phyloP scores from a whole-genome alignment of 2,888 invertebrate species.

The Himalopsyche kuldschensis region DNA sequence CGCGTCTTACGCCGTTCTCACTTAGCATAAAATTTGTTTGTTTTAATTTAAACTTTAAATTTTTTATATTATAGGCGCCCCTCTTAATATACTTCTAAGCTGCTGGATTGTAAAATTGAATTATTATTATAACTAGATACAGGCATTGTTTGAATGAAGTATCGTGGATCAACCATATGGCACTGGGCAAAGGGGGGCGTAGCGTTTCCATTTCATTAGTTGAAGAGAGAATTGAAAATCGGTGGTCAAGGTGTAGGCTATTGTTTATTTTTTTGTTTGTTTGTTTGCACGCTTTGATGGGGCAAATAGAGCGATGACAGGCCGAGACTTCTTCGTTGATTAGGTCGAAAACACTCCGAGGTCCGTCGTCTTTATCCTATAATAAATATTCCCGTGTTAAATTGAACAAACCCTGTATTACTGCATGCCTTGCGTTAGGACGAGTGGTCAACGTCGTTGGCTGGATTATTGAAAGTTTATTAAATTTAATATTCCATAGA shows the following conservation, averaged over 20 bases:
- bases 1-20: too few species aligned
- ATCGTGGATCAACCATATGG: conserved; percentile 17
- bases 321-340: conserved; percentile 2
- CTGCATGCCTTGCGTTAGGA: too few species aligned
- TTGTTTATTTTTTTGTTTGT: conserved; percentile 7
- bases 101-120: too few species aligned
- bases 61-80: too few species aligned
- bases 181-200: conserved; percentile 13
- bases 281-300: conserved; percentile 10
- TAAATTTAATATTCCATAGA: too few species aligned
- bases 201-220: conserved; percentile 26
- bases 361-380: background rate
- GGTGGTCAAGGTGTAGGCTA: conserved; percentile 19
- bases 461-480: too few species aligned
- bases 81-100: too few species aligned
- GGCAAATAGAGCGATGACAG: conserved; percentile 22
- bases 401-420: too few species aligned
- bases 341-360: background rate
- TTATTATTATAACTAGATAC: background rate
- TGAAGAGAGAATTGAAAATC: conserved; percentile 20
- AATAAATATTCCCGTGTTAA: too few species aligned
- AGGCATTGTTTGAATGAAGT: background rate
- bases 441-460: too few species aligned
- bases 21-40: too few species aligned
- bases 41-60: too few species aligned